Conservation (phyloP, 1,140 invertebrate genomes). For the Anagrus nilaparvatae region DNA sequence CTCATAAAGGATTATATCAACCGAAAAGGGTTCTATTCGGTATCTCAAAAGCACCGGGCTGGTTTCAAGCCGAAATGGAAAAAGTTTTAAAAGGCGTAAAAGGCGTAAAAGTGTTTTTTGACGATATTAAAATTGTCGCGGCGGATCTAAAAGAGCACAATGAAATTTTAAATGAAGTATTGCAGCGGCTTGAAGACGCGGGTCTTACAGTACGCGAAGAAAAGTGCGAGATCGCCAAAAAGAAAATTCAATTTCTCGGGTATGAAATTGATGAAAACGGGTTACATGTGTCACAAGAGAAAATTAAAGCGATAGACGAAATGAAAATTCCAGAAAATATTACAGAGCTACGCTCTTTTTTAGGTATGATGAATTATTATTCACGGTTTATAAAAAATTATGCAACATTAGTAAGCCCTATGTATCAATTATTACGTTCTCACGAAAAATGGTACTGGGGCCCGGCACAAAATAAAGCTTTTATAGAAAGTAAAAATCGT, state of each 20-base stretch:
- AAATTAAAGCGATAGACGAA: conserved; percentile 18
- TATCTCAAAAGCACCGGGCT: conserved; percentile 27
- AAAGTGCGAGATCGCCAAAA: conserved; percentile 23
- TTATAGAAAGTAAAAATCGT: conserved; percentile 12
- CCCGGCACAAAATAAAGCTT: conserved; percentile 6
- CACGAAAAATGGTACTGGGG: conserved; percentile 4
- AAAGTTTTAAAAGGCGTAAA: conserved; percentile 23
- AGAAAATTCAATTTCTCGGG: too few relatives aligned
- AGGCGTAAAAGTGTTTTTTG: too few relatives aligned
- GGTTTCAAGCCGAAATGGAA: conserved; percentile 37
- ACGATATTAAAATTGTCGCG: too few relatives aligned
- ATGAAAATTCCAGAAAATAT: conserved; percentile 19
- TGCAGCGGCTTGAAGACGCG: too few relatives aligned
- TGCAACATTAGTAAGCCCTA: too few relatives aligned
- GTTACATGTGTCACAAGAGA: conserved; percentile 17
- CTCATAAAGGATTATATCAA: conserved; percentile 24
- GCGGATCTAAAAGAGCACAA: too few relatives aligned
- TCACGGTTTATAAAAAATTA: too few relatives aligned
- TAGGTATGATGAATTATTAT: conserved; percentile 12
- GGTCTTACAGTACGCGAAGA: too few relatives aligned
- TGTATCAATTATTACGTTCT: too few relatives aligned
- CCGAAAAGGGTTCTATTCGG: conserved; percentile 26
- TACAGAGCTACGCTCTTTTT: conserved; percentile 12
- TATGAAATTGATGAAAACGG: conserved; percentile 23
- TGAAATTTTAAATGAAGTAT: too few relatives aligned